Evolutionary conservation across 2,797 vertebrate species (phyloP).

Genomic region (Pempheris klunzingeri): DNA sequence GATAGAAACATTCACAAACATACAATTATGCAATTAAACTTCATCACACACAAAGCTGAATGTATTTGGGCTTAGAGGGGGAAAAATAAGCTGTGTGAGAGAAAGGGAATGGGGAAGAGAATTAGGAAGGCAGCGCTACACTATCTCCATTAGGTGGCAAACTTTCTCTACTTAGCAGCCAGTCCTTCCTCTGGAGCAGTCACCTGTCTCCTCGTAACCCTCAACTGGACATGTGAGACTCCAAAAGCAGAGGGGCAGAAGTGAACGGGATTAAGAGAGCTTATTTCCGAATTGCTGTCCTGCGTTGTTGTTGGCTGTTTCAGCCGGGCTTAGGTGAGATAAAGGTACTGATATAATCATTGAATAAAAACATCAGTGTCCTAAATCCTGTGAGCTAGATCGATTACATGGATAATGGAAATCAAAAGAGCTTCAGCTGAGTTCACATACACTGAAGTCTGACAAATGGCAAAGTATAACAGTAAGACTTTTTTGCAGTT

Average conservation of each 20-base stretch:
- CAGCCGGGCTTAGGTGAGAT: slow-evolving; percentile 56
- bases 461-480: slow-evolving; percentile 17
- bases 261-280: slow-evolving; percentile 56
- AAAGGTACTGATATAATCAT: slow-evolving; percentile 48
- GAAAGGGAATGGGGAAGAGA: too few species aligned
- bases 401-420: slow-evolving; percentile 37
- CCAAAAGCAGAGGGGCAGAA: slow-evolving; percentile 45
- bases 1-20: not conserved
- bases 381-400: slow-evolving; percentile 39
- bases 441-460: slow-evolving; percentile 23
- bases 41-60: not conserved
- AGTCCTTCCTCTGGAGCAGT: slow-evolving; percentile 3
- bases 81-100: slow-evolving; percentile 2
- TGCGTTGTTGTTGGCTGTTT: slow-evolving; percentile 63
- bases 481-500: not conserved
- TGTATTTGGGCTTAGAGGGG: not conserved
- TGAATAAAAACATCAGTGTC: slow-evolving; percentile 44
- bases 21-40: not conserved
- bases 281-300: slow-evolving; percentile 64
- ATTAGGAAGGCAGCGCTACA: slow-evolving; percentile 27
- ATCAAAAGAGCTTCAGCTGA: slow-evolving; percentile 36
- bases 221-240: slow-evolving; percentile 28
- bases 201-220: slow-evolving; percentile 42
- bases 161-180: slow-evolving; percentile 64
- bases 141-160: slow-evolving; percentile 83